Percentiles rank a stretch among this genome's conserved stretches.
These are phyloP conservation scores for Drosophila neoperkinsi DNA, from an alignment of 2,888 invertebrate species.

Conservation along the genomic window DNA sequence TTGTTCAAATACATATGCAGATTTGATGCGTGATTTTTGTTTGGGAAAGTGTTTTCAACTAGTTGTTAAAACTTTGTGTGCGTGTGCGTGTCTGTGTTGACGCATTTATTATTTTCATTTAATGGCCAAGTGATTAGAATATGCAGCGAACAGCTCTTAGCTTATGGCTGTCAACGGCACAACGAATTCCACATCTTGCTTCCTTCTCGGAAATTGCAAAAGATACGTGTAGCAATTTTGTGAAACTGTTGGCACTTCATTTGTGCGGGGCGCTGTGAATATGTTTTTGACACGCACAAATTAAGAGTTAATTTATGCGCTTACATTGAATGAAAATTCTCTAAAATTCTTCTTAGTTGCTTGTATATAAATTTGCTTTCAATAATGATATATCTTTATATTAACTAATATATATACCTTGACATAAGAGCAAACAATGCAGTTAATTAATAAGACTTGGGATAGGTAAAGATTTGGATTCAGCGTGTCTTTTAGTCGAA, in stretches of 20 bases:
- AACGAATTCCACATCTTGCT: slow-evolving; percentile 38
- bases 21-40: slow-evolving; percentile 5
- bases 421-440: background rate
- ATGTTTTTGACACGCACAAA: slow-evolving; percentile 12
- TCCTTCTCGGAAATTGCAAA: slow-evolving; percentile 19
- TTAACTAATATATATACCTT: background rate
- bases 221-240: background rate
- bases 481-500: background rate
- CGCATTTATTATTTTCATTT: slow-evolving; percentile 34
- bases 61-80: slow-evolving; percentile 10
- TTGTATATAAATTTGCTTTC: background rate
- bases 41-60: slow-evolving; percentile 23
- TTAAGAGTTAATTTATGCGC: slow-evolving; percentile 9
- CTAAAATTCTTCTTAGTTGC: background rate
- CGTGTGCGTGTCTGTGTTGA: slow-evolving; percentile 19
- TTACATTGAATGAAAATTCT: background rate
- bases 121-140: slow-evolving; percentile 46
- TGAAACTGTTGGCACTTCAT: slow-evolving; percentile 24
- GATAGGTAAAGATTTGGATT: background rate
- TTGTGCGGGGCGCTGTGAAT: slow-evolving; percentile 1
- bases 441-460: background rate
- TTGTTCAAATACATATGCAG: background rate
- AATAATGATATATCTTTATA: background rate
- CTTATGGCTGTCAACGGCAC: slow-evolving; percentile 37
- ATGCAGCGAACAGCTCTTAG: slow-evolving; percentile 8